These are phyloP conservation scores for Micropoecilia bifurca DNA, from an alignment of 2,797 vertebrate species.

Conservation along the genomic window DNA sequence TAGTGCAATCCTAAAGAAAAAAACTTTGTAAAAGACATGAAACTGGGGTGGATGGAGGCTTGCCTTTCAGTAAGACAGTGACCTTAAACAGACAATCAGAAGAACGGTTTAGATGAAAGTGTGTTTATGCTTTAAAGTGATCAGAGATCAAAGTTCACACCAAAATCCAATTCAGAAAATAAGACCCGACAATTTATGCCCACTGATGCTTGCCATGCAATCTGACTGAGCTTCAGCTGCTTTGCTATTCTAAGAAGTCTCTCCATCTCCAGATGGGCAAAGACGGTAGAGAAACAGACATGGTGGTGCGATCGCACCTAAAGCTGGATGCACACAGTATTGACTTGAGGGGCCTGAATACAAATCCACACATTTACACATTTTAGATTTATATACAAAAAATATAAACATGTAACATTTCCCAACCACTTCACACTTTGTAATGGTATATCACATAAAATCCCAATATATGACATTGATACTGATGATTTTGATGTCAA, in stretches of 20 bases:
- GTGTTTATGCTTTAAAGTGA: not conserved
- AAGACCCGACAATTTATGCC: not conserved
- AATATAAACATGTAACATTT: not conserved
- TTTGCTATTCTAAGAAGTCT: not conserved
- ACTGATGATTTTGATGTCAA: not conserved
- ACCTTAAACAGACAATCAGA: not conserved
- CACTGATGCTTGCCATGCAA: not conserved
- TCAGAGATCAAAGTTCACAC: not conserved
- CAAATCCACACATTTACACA: not conserved
- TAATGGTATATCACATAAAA: not conserved
- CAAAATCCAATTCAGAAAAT: not conserved
- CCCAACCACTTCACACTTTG: not conserved
- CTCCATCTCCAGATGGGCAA: not conserved
- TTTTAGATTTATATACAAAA: not conserved
- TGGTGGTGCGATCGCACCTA: not conserved
- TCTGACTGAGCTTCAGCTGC: not conserved
- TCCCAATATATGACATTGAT: not conserved
- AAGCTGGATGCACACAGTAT: not conserved
- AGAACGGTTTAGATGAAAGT: not conserved
- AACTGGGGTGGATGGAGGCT: not conserved
- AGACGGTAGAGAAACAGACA: not conserved
- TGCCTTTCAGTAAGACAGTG: not conserved
- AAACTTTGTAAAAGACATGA: not conserved
- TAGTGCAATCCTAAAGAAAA: not conserved
- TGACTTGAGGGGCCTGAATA: not conserved